A percentile compares a stretch with the other conserved stretches of the same genome.
Conservation (phyloP, 2,113 vertebrate genomes). For the Daphoenositta chrysoptera region DNA sequence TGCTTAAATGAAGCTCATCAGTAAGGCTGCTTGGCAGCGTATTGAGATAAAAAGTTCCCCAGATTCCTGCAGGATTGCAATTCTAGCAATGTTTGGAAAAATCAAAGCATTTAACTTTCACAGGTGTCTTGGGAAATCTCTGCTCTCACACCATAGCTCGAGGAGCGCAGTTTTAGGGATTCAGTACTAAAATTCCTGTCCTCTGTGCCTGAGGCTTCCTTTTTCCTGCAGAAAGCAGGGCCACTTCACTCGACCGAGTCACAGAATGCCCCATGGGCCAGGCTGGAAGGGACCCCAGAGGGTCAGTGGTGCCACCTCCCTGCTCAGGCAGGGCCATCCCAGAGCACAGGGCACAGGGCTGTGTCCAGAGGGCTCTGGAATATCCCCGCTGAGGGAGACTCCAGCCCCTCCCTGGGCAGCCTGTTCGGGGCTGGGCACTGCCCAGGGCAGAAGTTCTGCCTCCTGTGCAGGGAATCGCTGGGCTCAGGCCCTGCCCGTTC, state of each 20-base stretch:
- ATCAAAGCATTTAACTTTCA: neutral
- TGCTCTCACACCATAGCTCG: neutral
- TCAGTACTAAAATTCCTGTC: neutral
- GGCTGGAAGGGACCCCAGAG: neutral
- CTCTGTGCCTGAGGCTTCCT: neutral
- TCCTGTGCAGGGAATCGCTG: neutral
- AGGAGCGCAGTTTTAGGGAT: neutral
- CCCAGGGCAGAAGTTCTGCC: neutral
- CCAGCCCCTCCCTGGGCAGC: neutral
- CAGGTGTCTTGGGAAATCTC: neutral
- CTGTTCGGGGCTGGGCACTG: neutral
- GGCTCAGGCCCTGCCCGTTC: neutral
- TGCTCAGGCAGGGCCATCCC: neutral
- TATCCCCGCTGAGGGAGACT: neutral
- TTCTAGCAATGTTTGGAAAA: neutral
- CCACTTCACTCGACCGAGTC: accelerated
- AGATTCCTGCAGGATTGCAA: neutral
- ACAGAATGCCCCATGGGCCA: neutral
- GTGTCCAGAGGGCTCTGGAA: neutral
- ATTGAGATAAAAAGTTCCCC: neutral
- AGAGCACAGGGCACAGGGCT: neutral
- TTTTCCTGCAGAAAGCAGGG: neutral
- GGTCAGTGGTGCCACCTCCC: neutral
- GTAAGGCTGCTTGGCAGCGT: neutral
- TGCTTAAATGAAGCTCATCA: neutral